phyloP scores from a whole-genome alignment of 2,797 vertebrate species.

The Darevskia nairensis region DNA sequence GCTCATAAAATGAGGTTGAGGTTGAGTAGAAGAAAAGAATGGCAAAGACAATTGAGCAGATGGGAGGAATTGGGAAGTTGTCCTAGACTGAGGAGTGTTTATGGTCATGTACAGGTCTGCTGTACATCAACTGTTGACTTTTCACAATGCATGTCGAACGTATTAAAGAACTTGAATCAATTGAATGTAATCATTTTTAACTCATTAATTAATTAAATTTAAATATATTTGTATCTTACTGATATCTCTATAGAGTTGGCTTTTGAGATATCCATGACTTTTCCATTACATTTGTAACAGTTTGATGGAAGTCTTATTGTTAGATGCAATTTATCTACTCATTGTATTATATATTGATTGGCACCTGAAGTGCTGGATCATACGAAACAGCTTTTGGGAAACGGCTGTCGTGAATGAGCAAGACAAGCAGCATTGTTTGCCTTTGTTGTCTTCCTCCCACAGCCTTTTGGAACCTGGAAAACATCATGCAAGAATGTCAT shows the following conservation, averaged over 20 bases:
- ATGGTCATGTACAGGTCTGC: not conserved
- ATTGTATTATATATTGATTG: not conserved
- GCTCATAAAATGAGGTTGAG: too few relatives aligned
- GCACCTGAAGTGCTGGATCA: not conserved
- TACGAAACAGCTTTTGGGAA: not conserved
- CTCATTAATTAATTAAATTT: not conserved
- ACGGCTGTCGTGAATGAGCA: not conserved
- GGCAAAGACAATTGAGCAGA: not conserved
- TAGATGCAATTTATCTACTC: not conserved
- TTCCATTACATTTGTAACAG: not conserved
- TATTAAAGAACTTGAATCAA: not conserved
- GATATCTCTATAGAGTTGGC: not conserved
- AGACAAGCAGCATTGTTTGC: not conserved
- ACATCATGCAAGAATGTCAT: constrained; percentile 20
- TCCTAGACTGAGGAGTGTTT: not conserved
- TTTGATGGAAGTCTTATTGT: not conserved
- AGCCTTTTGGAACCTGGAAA: constrained; percentile 39
- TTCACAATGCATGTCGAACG: not conserved
- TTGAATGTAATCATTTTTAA: not conserved
- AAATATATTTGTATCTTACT: not conserved
- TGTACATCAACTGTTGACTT: not conserved
- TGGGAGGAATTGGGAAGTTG: not conserved
- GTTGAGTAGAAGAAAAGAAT: too few relatives aligned
- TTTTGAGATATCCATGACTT: not conserved
- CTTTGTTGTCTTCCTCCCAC: not conserved